Percentiles rank a stretch among this genome's conserved stretches.
These are phyloP conservation scores for Apogon talboti DNA, from an alignment of 2,797 vertebrate genomes.

Conservation along the genomic window DNA sequence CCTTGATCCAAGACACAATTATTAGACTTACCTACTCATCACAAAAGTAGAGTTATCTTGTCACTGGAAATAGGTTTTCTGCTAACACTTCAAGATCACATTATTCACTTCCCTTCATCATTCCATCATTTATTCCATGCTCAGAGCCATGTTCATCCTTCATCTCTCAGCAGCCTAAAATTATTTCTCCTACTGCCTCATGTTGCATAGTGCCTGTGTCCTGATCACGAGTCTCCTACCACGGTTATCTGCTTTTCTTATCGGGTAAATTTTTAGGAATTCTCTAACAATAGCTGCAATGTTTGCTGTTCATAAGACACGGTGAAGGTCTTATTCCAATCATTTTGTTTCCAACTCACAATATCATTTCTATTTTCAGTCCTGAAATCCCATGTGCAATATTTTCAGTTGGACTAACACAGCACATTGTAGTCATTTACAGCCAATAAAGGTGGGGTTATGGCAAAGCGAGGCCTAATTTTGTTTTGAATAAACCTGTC, in stretches of 20 bases:
- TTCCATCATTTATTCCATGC: conserved; percentile 46
- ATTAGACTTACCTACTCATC: conserved; percentile 58
- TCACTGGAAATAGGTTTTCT: conserved; percentile 48
- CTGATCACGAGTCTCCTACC: conserved; percentile 48
- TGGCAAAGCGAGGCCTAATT: conserved; percentile 38
- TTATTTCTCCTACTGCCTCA: conserved; percentile 11
- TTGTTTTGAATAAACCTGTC: conserved; percentile 34
- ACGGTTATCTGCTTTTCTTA: conserved; percentile 49
- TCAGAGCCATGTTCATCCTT: conserved; percentile 46
- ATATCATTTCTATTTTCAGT: conserved; percentile 43
- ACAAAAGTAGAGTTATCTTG: conserved; percentile 40
- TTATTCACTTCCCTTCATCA: conserved; percentile 62
- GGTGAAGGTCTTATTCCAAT: conserved; percentile 13
- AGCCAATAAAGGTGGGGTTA: conserved; percentile 42
- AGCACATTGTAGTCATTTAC: conserved; percentile 23
- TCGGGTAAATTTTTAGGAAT: conserved; percentile 54
- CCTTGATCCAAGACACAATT: conserved; percentile 46
- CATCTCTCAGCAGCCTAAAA: conserved; percentile 37
- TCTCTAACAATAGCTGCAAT: conserved; percentile 47
- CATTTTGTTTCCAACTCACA: conserved; percentile 35
- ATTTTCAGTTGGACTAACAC: conserved; percentile 25
- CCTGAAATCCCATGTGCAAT: conserved; percentile 35
- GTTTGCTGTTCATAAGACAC: conserved; percentile 43
- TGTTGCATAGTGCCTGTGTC: conserved; percentile 10
- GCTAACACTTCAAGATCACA: conserved; percentile 55